Percentiles rank a stretch among this genome's conserved stretches.
Conservation (phyloP, 2,888 invertebrate genomes). For the Heliothis peltigera region DNA sequence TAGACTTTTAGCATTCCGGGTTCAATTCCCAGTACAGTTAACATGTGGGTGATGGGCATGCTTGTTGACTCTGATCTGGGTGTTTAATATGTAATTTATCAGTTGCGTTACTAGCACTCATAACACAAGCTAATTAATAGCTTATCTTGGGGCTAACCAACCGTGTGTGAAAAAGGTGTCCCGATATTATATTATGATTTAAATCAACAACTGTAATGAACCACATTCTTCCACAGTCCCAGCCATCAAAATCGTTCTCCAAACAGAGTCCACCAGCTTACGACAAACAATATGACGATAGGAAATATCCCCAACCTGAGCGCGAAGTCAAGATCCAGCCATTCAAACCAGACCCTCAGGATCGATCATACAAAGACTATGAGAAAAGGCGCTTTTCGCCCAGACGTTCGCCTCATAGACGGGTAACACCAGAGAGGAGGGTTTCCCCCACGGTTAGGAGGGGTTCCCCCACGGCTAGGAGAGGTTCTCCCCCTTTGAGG, state of each 20-base stretch:
- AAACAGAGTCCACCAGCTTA: constrained; percentile 33
- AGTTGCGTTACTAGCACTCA: too few relatives aligned
- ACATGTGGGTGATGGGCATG: too few relatives aligned
- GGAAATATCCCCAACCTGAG: constrained; percentile 58
- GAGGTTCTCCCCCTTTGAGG: constrained; percentile 33
- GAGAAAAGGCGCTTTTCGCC: constrained; percentile 57
- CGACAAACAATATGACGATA: constrained; percentile 63
- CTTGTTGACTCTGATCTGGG: too few relatives aligned
- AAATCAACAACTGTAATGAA: too few relatives aligned
- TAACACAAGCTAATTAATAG: too few relatives aligned
- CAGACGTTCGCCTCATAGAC: constrained; percentile 30
- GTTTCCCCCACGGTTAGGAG: constrained; percentile 44
- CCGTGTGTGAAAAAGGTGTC: too few relatives aligned
- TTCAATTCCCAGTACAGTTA: too few relatives aligned
- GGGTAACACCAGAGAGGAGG: constrained; percentile 38
- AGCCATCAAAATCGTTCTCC: constrained; percentile 54
- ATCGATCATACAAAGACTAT: constrained; percentile 55
- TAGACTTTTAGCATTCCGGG: too few relatives aligned
- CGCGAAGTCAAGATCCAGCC: constrained; percentile 42
- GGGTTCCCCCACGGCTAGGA: constrained; percentile 51
- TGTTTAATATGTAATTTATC: too few relatives aligned
- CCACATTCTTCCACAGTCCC: constrained; percentile 39
- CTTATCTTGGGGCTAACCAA: too few relatives aligned
- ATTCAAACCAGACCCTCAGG: constrained; percentile 48
- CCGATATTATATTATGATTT: too few relatives aligned